Base-by-base conservation (phyloP, 2,888 invertebrate genomes). In the Cremastobaeus sp. region DNA sequence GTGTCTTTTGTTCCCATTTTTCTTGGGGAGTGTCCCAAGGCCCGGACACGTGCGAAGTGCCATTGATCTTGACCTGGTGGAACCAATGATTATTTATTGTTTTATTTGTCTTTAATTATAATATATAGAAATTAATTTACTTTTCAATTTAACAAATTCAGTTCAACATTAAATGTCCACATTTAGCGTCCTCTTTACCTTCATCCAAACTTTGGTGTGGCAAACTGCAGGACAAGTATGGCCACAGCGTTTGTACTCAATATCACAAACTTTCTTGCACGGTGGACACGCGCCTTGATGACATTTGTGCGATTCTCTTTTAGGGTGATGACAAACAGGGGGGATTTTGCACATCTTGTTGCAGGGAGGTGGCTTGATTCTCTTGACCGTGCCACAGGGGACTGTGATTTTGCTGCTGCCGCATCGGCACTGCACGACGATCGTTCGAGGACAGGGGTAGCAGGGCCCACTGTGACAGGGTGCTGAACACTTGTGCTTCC, bases 211-310 rank as follows among this genome's bases (percentile, higher is more conserved):
- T 77, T 92, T 91, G 34, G 92, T 91, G 86, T 96, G 96, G 83
- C 96, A 97, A n/a, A 88, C 84, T 0, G 90, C 90, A 57, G 90
- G 89, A 85, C 96, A 96, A 1, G 88, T 84, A 83, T 96, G 96
- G 0, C 88, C 88, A 85, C 95, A 95, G 39, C 86, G 88, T 20
- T 89, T 86, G 79, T 85, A 85, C 35, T 62, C 79, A 82, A 93
- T 91, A 6, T 89, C 89, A 85, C 98, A 98, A 32, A 91, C 89
- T 80, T 95, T 93, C 71, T 89, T 90, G 84, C 98, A 98, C 0
- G 94, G 92, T 0, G 96, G 94, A 84, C 96, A 97, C 25, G 92
- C 91, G 0, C 94, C 94, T 80, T 94, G 93, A 85, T 97, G 96
- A 82, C 96, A 97, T 47, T 89, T 89, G 86, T 96, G 96, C 11